Conservation (phyloP, 1,140 invertebrate species). For the Pseudomyrmex flavicornis region DNA sequence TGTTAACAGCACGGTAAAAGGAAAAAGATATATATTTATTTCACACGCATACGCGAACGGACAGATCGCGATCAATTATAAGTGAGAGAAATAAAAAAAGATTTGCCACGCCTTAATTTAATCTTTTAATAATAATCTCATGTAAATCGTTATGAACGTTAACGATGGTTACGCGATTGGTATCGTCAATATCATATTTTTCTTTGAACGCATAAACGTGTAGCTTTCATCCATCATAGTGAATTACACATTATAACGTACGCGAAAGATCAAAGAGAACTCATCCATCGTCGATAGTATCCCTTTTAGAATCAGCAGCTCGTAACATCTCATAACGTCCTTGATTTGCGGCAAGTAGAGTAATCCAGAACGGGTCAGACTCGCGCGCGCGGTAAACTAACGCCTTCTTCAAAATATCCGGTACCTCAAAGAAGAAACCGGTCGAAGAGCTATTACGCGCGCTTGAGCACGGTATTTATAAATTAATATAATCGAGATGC, state of each 20-base stretch:
- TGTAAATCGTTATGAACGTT: constrained; percentile 16
- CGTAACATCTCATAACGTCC: constrained; percentile 30
- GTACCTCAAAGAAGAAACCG: constrained; percentile 25
- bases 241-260: constrained; percentile 10
- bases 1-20: background rate
- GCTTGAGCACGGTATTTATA: background rate
- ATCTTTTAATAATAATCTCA: constrained; percentile 22
- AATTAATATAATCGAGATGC: background rate
- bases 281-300: constrained; percentile 33
- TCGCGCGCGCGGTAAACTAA: background rate
- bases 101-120: background rate
- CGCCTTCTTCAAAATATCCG: constrained; percentile 13
- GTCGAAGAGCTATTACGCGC: background rate
- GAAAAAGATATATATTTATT: background rate
- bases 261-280: constrained; percentile 34
- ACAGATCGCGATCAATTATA: background rate
- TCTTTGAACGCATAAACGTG: constrained; percentile 26
- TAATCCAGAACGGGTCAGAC: background rate
- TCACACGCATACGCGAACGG: background rate
- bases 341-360: constrained; percentile 33
- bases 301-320: constrained; percentile 47
- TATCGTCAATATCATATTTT: background rate
- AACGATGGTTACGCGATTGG: constrained; percentile 3
- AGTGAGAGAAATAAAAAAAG: background rate
- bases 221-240: constrained; percentile 6